A percentile compares a stretch with the other conserved stretches of the same genome.
Conservation (phyloP, 1,140 invertebrate genomes). For the Bombus pascuorum region DNA sequence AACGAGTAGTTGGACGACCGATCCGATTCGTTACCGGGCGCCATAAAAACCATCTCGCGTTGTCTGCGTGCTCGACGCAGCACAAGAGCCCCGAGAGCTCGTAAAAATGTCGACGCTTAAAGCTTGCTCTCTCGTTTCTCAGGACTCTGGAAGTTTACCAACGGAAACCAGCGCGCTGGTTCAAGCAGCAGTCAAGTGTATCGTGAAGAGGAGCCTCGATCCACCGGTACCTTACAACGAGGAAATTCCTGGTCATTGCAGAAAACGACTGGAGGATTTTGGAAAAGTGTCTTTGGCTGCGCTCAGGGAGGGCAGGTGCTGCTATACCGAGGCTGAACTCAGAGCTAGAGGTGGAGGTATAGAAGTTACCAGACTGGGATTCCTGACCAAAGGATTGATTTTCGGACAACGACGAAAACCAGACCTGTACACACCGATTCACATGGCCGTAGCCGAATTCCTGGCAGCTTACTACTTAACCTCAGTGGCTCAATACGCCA, state of each 20-base stretch:
- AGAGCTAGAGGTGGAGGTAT: conserved; percentile 74
- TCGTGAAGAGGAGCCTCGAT: conserved; percentile 78
- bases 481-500: conserved; percentile 82
- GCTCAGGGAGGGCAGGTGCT: conserved; percentile 79
- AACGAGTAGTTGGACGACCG: background rate
- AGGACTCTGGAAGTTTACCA: conserved; percentile 74
- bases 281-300: conserved; percentile 81
- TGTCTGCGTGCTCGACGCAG: no score
- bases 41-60: background rate
- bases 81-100: background rate
- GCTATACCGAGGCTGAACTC: conserved; percentile 81
- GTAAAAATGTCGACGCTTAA: background rate
- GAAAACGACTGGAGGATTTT: conserved; percentile 82
- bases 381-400: conserved; percentile 77
- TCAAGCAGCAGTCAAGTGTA: conserved; percentile 79
- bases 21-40: no score
- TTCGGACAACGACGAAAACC: conserved; percentile 76
- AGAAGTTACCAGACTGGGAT: conserved; percentile 80
- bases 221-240: conserved; percentile 70
- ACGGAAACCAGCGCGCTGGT: conserved; percentile 76
- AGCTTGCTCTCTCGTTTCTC: background rate
- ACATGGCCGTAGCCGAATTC: conserved; percentile 82
- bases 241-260: conserved; percentile 81
- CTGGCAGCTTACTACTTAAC: conserved; percentile 84
- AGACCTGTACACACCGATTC: conserved; percentile 81